Evolutionary conservation across 2,888 invertebrate species (phyloP).

Genomic region (Litoditis marina): DNA sequence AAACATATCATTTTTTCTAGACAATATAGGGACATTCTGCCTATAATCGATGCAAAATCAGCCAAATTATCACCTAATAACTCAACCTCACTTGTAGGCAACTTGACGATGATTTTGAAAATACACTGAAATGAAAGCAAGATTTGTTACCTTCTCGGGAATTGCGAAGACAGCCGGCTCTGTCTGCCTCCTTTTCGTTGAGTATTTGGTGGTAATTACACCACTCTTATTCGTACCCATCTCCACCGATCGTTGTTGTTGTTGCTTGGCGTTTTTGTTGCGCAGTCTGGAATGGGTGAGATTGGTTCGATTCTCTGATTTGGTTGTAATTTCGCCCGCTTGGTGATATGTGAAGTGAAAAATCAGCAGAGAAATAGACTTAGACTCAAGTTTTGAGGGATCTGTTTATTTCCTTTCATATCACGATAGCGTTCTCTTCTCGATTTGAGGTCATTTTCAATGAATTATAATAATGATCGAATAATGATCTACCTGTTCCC

Average conservation of each 20-base stretch:
- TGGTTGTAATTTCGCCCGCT: too few species aligned
- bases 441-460: slow-evolving; percentile 13
- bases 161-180: slow-evolving; percentile 51
- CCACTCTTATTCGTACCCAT: slow-evolving; percentile 43
- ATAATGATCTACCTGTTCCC: slow-evolving; percentile 23
- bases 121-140: not conserved
- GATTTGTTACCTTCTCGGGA: slow-evolving; percentile 10
- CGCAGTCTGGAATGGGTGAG: too few species aligned
- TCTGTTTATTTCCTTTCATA: too few species aligned
- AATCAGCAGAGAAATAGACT: too few species aligned
- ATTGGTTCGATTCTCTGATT: too few species aligned
- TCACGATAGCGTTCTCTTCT: too few species aligned
- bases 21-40: not conserved
- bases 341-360: too few species aligned
- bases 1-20: too few species aligned
- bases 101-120: not conserved
- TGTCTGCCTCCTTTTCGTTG: slow-evolving; percentile 44
- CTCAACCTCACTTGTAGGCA: not conserved
- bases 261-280: too few species aligned
- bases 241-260: slow-evolving; percentile 40
- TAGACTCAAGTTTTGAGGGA: too few species aligned
- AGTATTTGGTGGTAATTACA: slow-evolving; percentile 34
- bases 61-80: too few species aligned
- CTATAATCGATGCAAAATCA: too few species aligned
- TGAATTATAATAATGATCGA: not conserved